Percentiles rank a stretch among this genome's conserved stretches.
Conservation (phyloP, 2,113 vertebrate genomes). For the Xiphophorus hellerii region DNA sequence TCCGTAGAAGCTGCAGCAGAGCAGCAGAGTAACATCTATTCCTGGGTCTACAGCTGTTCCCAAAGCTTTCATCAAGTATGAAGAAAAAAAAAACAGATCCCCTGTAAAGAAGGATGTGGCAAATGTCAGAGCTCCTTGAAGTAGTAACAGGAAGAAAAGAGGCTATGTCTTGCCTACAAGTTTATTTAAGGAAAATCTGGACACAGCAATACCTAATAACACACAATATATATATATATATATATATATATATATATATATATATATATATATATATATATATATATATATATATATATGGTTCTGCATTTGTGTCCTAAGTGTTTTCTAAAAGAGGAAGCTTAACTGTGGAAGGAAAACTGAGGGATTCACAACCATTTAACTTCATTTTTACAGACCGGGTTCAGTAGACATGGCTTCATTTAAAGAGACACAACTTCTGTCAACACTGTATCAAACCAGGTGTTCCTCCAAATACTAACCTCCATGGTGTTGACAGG, state of each 20-base stretch:
- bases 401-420: not conserved
- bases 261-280: too few relatives aligned
- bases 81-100: conserved; percentile 28
- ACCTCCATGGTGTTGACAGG: conserved; percentile 67
- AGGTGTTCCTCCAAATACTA: not conserved
- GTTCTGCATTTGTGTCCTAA: conserved; percentile 30
- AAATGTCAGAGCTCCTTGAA: conserved; percentile 25
- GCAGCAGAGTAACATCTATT: conserved; percentile 68
- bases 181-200: conserved; percentile 12
- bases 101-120: conserved; percentile 62
- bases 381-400: conserved; percentile 15
- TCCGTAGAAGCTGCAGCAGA: conserved; percentile 23
- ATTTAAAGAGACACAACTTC: conserved; percentile 13
- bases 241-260: too few relatives aligned
- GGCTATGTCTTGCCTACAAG: not conserved
- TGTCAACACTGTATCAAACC: conserved; percentile 24
- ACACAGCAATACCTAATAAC: conserved; percentile 7
- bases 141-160: not conserved
- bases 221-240: too few relatives aligned
- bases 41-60: conserved; percentile 62
- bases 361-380: conserved; percentile 54
- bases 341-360: conserved; percentile 47
- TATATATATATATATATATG: conserved; percentile 3
- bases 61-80: conserved; percentile 42
- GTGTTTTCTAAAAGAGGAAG: not conserved